A percentile compares a stretch with the other conserved stretches of the same genome.
Evolutionary conservation across 2,888 invertebrate species (phyloP).

Genomic region (Epinotia ramella): DNA sequence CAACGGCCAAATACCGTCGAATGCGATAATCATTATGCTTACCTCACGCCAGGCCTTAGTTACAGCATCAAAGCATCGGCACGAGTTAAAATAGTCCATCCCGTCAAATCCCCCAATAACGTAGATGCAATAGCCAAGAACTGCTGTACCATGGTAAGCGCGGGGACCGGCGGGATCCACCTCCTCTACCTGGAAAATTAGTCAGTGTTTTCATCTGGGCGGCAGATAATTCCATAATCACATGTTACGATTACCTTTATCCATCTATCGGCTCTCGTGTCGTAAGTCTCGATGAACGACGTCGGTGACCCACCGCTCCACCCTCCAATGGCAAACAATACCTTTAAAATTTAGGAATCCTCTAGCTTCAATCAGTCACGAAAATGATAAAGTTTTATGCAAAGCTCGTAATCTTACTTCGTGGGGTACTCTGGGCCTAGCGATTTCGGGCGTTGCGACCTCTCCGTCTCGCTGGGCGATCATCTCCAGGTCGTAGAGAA

Average conservation of each 20-base stretch:
- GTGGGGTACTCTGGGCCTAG: conserved; percentile 93
- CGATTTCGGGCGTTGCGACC: conserved; percentile 93
- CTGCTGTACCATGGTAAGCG: conserved; percentile 97
- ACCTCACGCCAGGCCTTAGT: conserved; percentile 93
- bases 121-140: conserved; percentile 93
- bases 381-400: conserved; percentile 1
- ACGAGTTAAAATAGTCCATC: conserved; percentile 94
- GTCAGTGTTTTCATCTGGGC: background rate
- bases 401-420: conserved; percentile 77
- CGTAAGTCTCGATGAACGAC: conserved; percentile 94
- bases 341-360: conserved; percentile 63
- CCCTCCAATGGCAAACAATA: conserved; percentile 89
- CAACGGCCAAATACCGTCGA: background rate
- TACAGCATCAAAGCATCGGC: conserved; percentile 94
- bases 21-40: background rate
- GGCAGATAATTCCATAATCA: conserved; percentile 8
- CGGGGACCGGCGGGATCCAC: conserved; percentile 93
- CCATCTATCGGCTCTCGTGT: conserved; percentile 96
- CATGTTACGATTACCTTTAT: conserved; percentile 83
- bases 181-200: conserved; percentile 85
- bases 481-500: conserved; percentile 96
- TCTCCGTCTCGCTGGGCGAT: conserved; percentile 91
- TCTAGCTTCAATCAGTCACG: conserved; percentile 40
- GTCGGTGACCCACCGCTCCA: conserved; percentile 89
- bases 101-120: conserved; percentile 97